These are phyloP conservation scores for Mycalesis mineus DNA, from an alignment of 2,888 invertebrate species.

Conservation along the genomic window DNA sequence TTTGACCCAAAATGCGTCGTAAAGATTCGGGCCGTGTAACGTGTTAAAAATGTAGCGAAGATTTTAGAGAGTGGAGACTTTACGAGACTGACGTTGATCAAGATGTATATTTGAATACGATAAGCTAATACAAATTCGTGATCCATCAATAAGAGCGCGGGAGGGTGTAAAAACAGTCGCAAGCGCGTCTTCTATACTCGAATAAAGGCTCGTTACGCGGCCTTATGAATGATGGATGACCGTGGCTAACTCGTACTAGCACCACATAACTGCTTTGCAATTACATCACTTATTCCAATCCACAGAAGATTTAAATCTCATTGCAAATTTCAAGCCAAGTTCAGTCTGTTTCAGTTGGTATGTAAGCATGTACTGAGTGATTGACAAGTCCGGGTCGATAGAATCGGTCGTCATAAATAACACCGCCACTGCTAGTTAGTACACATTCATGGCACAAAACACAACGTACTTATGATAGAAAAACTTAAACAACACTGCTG, in stretches of 20 bases:
- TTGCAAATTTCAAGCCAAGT: constrained; percentile 37
- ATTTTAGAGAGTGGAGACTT: constrained; percentile 27
- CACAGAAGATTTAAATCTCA: constrained; percentile 40
- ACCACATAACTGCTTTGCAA: constrained; percentile 13
- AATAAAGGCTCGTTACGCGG: constrained; percentile 74
- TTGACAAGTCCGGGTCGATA: constrained; percentile 75
- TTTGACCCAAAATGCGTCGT: background rate
- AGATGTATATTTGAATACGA: constrained; percentile 43
- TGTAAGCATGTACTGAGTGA: constrained; percentile 49
- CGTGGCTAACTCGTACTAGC: constrained; percentile 58
- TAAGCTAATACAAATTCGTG: constrained; percentile 57
- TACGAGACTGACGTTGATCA: constrained; percentile 41
- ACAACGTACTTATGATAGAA: constrained; percentile 28
- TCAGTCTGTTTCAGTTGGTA: constrained; percentile 48
- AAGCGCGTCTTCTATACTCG: constrained; percentile 51
- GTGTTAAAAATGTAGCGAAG: background rate
- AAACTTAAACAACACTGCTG: constrained; percentile 19
- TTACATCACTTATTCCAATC: constrained; percentile 37
- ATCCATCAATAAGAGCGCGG: constrained; percentile 51
- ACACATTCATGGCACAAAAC: constrained; percentile 57
- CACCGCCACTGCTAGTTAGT: constrained; percentile 72
- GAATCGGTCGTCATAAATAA: constrained; percentile 72
- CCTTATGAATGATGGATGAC: constrained; percentile 68
- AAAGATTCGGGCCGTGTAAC: too few species aligned
- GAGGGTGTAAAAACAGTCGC: constrained; percentile 59